phyloP scores from a whole-genome alignment of 2,797 vertebrate species.

The Sebastes matsubarae region DNA sequence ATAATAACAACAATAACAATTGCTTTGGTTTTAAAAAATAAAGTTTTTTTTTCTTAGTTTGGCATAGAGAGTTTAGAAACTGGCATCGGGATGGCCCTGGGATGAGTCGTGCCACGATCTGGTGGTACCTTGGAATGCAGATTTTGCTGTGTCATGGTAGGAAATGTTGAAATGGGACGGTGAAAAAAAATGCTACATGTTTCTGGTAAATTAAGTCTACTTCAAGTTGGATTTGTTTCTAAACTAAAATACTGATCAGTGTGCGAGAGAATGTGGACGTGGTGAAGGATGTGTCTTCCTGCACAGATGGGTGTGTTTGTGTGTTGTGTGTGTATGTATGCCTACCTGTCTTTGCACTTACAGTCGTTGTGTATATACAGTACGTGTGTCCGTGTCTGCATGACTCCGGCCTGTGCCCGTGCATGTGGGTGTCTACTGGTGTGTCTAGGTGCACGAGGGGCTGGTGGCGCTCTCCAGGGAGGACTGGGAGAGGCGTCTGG shows the following conservation, averaged over 20 bases:
- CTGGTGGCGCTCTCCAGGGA: conserved; percentile 98
- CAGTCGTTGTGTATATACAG: conserved; percentile 73
- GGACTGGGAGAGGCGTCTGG: conserved; percentile 96
- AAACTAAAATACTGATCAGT: conserved; percentile 30
- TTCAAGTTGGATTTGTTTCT: conserved; percentile 26
- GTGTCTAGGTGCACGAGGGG: conserved; percentile 91
- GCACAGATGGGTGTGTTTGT: neutral
- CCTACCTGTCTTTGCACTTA: conserved; percentile 58
- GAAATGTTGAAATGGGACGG: conserved; percentile 31
- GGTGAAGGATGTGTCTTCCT: conserved; percentile 17
- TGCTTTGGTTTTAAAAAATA: conserved; percentile 91
- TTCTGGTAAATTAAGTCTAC: conserved; percentile 46
- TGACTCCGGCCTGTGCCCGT: conserved; percentile 48
- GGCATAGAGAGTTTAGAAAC: conserved; percentile 86
- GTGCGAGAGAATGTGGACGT: conserved; percentile 31
- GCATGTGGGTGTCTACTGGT: conserved; percentile 31
- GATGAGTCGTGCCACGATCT: conserved; percentile 59
- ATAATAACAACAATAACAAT: conserved; percentile 81
- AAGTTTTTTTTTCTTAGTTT: conserved; percentile 80
- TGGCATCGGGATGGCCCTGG: conserved; percentile 68
- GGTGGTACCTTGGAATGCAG: conserved; percentile 56
- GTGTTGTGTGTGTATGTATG: conserved; percentile 15
- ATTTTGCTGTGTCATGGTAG: conserved; percentile 12
- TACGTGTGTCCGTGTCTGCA: conserved; percentile 61
- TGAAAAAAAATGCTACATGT: conserved; percentile 79